These are phyloP conservation scores for Lepilemur septentrionalis DNA, from an alignment of 2,797 vertebrate species.

Conservation along the genomic window DNA sequence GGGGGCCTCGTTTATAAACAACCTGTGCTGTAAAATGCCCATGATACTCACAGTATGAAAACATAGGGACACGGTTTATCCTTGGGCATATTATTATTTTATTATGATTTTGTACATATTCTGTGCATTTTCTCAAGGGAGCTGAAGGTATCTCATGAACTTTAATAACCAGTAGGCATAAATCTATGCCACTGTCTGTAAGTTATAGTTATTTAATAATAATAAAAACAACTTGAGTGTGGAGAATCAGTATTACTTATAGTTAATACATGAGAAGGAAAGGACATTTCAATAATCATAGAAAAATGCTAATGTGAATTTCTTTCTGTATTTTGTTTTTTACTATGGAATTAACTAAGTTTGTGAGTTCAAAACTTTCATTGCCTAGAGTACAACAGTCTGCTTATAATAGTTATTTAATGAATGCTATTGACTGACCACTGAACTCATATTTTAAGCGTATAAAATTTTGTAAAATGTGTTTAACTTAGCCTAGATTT, in stretches of 20 bases:
- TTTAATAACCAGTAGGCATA: conserved; percentile 55
- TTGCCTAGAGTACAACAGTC: not conserved
- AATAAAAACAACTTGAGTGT: conserved; percentile 21
- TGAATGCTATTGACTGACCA: not conserved
- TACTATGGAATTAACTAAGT: not conserved
- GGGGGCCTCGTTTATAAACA: conserved; percentile 71
- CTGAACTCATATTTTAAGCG: conserved; percentile 22
- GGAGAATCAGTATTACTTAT: conserved; percentile 34
- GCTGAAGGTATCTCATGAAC: conserved; percentile 49
- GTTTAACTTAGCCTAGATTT: not conserved
- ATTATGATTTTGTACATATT: conserved; percentile 55
- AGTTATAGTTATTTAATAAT: conserved; percentile 40
- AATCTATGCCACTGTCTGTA: conserved; percentile 22
- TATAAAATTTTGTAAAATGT: not conserved
- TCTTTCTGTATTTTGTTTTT: not conserved
- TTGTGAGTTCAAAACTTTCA: not conserved
- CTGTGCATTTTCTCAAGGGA: conserved; percentile 53
- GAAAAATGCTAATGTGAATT: conserved; percentile 7
- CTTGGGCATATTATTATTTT: conserved; percentile 68
- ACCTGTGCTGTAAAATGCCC: conserved; percentile 53
- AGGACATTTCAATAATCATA: not conserved
- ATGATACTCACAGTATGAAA: conserved; percentile 66
- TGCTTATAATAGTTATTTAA: not conserved
- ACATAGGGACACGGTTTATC: conserved; percentile 50
- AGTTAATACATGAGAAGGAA: conserved; percentile 31